These are phyloP conservation scores for Poeciliopsis turrubarensis DNA, from an alignment of 2,113 vertebrate species.

Conservation along the genomic window DNA sequence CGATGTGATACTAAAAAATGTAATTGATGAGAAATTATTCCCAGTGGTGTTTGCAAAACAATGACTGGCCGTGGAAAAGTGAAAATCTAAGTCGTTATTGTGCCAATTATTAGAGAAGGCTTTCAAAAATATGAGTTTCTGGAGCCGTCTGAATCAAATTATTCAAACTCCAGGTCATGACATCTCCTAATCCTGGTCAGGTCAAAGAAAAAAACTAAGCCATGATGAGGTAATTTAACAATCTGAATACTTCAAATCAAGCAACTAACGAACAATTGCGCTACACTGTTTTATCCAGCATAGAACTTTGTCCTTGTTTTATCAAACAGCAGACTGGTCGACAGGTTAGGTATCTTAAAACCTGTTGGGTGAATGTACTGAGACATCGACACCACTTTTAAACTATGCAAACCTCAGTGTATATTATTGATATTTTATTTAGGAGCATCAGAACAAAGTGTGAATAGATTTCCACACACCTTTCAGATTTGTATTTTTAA, in stretches of 20 bases:
- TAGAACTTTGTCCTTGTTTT: neutral
- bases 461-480: too few species aligned
- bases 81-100: conserved; percentile 32
- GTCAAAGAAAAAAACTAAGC: conserved; percentile 53
- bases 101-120: conserved; percentile 55
- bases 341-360: neutral
- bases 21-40: conserved; percentile 10
- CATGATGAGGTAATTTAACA: conserved; percentile 40
- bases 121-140: conserved; percentile 26
- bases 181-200: conserved; percentile 41
- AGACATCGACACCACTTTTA: too few species aligned
- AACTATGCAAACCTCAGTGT: too few species aligned
- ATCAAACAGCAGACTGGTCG: neutral
- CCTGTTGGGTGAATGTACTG: neutral
- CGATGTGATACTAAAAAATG: conserved; percentile 26
- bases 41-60: conserved; percentile 12
- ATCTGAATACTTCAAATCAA: conserved; percentile 43
- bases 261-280: conserved; percentile 30
- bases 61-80: conserved; percentile 49
- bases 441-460: too few species aligned
- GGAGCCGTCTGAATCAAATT: conserved; percentile 56
- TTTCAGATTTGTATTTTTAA: too few species aligned
- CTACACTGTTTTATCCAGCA: neutral
- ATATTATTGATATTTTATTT: too few species aligned
- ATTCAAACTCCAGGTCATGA: conserved; percentile 54